Evolutionary conservation across 2,888 invertebrate species (phyloP).

Genomic region (Hirtodrosophila histrioides): DNA sequence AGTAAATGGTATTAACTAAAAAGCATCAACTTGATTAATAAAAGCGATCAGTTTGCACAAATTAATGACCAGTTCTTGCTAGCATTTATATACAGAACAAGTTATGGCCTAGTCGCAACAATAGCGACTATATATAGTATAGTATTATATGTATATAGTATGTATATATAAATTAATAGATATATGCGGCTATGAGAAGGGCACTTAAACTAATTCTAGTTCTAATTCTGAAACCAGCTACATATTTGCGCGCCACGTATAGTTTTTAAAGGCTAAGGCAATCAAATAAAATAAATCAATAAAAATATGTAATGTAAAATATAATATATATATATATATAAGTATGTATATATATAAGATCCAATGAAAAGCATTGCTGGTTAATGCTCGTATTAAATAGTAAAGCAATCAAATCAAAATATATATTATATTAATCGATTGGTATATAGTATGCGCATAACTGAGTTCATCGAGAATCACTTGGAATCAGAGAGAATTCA

Average conservation of each 20-base stretch:
- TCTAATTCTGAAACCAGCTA: slow-evolving; percentile 44
- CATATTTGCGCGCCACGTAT: slow-evolving; percentile 42
- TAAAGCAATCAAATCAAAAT: not conserved
- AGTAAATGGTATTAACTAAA: slow-evolving; percentile 62
- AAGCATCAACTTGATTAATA: slow-evolving; percentile 49
- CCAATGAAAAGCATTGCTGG: slow-evolving; percentile 28
- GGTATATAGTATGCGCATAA: slow-evolving; percentile 2
- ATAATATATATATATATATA: too few species aligned
- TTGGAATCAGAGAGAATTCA: too few species aligned
- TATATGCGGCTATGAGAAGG: slow-evolving; percentile 7
- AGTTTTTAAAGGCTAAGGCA: slow-evolving; percentile 13
- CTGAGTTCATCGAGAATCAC: not conserved
- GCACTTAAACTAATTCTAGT: slow-evolving; percentile 16
- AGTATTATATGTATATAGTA: slow-evolving; percentile 3
- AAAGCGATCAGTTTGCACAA: slow-evolving; percentile 53
- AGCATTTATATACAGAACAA: slow-evolving; percentile 64
- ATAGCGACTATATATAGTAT: slow-evolving; percentile 14
- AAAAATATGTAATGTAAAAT: slow-evolving; percentile 25
- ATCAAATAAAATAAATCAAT: not conserved
- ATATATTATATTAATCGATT: not conserved
- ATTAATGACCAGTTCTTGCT: slow-evolving; percentile 63
- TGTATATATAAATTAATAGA: slow-evolving; percentile 16
- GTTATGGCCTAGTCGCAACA: slow-evolving; percentile 5
- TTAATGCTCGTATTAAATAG: slow-evolving; percentile 11
- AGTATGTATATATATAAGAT: too few species aligned